phyloP scores from a whole-genome alignment of 2,113 vertebrate genomes.

The Rafetus swinhoei region DNA sequence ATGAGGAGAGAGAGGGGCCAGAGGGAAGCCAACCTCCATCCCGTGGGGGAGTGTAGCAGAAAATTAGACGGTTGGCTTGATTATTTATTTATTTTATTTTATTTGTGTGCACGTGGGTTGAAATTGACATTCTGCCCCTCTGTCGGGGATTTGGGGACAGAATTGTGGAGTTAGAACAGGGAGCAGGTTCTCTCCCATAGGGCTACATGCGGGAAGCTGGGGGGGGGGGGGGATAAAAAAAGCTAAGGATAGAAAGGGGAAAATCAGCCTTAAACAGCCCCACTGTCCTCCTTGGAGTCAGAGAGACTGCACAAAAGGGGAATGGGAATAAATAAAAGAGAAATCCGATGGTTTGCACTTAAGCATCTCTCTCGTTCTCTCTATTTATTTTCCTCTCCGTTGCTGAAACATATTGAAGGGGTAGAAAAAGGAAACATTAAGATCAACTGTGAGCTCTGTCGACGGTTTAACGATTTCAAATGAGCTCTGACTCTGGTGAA shows the following conservation, averaged over 20 bases:
- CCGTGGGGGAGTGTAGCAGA: neutral
- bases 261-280: neutral
- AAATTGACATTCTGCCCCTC: neutral
- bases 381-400: conserved; percentile 79
- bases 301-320: fast-evolving
- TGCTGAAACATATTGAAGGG: conserved; percentile 80
- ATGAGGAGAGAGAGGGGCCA: fast-evolving
- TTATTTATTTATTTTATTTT: neutral
- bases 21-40: neutral
- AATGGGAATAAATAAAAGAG: conserved; percentile 33
- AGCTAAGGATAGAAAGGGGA: neutral
- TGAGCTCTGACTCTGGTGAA: conserved; percentile 89
- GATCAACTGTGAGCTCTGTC: conserved; percentile 76
- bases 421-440: conserved; percentile 81
- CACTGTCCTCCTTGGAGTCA: neutral
- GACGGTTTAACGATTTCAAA: conserved; percentile 97
- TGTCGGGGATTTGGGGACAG: neutral
- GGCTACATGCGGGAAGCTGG: neutral
- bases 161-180: neutral
- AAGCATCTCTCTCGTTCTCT: conserved; percentile 19
- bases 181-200: neutral
- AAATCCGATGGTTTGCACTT: conserved; percentile 25
- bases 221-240: neutral
- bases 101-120: neutral
- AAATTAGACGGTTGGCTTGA: neutral